Evolutionary conservation across 2,113 vertebrate genomes (phyloP).

Genomic region (Lethenteron camtschaticum): DNA sequence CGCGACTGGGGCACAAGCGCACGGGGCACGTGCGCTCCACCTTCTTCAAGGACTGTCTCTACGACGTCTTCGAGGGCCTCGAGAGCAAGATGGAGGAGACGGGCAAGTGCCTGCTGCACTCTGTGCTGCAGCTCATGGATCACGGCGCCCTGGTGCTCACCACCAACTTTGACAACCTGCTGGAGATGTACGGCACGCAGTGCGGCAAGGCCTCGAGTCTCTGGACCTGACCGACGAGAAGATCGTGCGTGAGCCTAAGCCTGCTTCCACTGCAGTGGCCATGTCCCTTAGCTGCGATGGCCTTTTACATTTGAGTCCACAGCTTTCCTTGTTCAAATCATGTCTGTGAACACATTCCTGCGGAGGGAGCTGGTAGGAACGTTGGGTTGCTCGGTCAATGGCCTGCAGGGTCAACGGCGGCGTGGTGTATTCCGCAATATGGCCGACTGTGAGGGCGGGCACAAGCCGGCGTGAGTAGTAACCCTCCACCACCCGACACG

Average conservation of each 20-base stretch:
- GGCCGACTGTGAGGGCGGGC: too few species aligned
- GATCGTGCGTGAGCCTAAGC: slow-evolving; percentile 30
- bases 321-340: too few species aligned
- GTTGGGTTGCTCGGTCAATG: too few species aligned
- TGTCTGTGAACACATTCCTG: too few species aligned
- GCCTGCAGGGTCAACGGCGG: too few species aligned
- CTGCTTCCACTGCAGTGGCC: not conserved
- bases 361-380: too few species aligned
- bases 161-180: slow-evolving; percentile 80
- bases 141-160: slow-evolving; percentile 66
- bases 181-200: slow-evolving; percentile 70
- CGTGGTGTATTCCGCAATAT: too few species aligned
- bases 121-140: slow-evolving; percentile 74
- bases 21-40: slow-evolving; percentile 73
- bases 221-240: slow-evolving; percentile 83
- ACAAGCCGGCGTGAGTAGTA: too few species aligned
- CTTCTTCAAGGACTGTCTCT: slow-evolving; percentile 89
- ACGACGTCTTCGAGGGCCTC: slow-evolving; percentile 78
- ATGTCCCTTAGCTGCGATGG: not conserved
- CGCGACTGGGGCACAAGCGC: slow-evolving; percentile 22
- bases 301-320: not conserved
- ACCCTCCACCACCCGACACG: too few species aligned
- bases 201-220: slow-evolving; percentile 70
- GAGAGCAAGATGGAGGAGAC: slow-evolving; percentile 83
- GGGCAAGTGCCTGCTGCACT: slow-evolving; percentile 63